Evolutionary conservation across 2,113 vertebrate genomes (phyloP).

Genomic region (Peromyscus polionotus): DNA sequence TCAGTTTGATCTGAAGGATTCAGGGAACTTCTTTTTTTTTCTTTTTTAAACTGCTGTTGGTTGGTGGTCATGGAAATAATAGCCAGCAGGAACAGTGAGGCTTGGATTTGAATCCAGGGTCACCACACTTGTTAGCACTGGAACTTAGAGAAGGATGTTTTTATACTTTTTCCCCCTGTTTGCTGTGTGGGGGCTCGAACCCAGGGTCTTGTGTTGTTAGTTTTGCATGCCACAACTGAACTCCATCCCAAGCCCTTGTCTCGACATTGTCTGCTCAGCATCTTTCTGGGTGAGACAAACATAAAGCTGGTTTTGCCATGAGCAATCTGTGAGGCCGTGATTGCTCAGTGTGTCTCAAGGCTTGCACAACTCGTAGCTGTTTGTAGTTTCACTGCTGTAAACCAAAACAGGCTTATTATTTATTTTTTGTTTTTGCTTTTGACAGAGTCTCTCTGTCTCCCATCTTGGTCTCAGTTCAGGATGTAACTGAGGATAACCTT

Average conservation of each 20-base stretch:
- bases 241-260: background rate
- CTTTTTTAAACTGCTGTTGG: fast-evolving
- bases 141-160: background rate
- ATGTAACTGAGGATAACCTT: background rate
- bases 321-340: background rate
- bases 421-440: background rate
- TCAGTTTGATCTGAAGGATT: background rate
- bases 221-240: background rate
- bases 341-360: background rate
- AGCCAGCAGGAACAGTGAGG: too few species aligned
- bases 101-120: too few species aligned
- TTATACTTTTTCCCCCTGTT: background rate
- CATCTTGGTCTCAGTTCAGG: background rate
- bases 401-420: background rate
- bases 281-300: background rate
- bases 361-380: background rate
- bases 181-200: background rate
- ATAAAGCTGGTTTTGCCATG: background rate
- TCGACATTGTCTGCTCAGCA: background rate
- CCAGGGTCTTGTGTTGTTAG: background rate
- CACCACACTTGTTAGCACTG: background rate
- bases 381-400: background rate
- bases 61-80: background rate
- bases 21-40: background rate
- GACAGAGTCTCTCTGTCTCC: background rate